Base-by-base conservation (phyloP, 2,113 vertebrate genomes). In the Ailurus styani region DNA sequence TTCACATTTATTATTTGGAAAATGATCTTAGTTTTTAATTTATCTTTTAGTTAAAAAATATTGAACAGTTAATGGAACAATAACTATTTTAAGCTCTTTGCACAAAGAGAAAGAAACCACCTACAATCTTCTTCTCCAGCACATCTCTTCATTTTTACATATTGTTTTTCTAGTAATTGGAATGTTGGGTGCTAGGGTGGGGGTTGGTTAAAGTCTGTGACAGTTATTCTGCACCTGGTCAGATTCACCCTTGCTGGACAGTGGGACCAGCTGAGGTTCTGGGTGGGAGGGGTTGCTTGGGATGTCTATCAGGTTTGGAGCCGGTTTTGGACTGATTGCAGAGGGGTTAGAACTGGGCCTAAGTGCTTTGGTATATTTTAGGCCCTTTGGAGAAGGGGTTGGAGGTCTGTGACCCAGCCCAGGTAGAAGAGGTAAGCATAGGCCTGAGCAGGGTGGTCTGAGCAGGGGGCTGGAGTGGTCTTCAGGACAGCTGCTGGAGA, bases 1-100 rank as follows among this genome's bases (percentile, higher is more conserved):
- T 82, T 95, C 60, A 91, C n/a, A 52, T 86, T 72, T 95, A 73
- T 75, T 75, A 79, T 96, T 90, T 96, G 78, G 57, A 87, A 93
- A 95, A 42, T 64, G 5, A 25, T 87, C 21, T 68, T 34, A 62
- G 34, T 93, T 95, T 10, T 40, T 91, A 31, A 25, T 66, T 4
- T 68, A 60, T 17, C 25, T 81, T 88, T 95, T 57, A 86, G 7
- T 47, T 34, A 70, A 85, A 90, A 79, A 84, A 55, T 60, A 84
- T 73, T 64, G 31, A 79, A 23, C 12, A 34, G 15, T 40, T 91
- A 55, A 25, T 86, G n/a, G 25, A 72, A 23, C 73, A 86, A 60
- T 83, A 78, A 72, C 40, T 78, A 73, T 90, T 82, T 78, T 90
- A 55, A 92, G 5, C 20, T 88, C 54, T 94, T 91, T 72, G 50